Evolutionary conservation across 2,113 vertebrate genomes (phyloP).

Genomic region (Tylochromis polylepis): DNA sequence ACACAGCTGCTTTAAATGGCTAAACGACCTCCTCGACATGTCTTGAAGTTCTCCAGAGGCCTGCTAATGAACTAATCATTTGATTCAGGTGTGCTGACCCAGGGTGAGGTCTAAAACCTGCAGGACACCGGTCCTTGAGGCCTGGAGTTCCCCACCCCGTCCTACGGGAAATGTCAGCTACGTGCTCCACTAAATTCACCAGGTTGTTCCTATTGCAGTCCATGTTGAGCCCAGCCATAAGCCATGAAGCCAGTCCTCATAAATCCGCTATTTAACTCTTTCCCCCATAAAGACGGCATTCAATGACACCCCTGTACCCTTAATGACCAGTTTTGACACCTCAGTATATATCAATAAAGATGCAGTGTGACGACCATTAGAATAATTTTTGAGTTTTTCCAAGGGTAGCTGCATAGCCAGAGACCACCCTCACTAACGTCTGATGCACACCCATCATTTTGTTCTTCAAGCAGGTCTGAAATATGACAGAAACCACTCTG

Average conservation of each 20-base stretch:
- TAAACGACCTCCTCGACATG: too few relatives aligned
- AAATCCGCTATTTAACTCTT: background rate
- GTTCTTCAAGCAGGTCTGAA: background rate
- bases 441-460: background rate
- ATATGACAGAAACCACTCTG: background rate
- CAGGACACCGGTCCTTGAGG: too few relatives aligned
- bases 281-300: background rate
- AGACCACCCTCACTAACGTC: background rate
- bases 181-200: background rate
- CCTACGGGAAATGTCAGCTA: background rate
- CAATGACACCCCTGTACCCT: background rate
- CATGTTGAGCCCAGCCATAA: background rate
- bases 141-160: too few relatives aligned
- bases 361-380: accelerated
- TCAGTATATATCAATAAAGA: background rate
- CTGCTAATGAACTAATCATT: too few relatives aligned
- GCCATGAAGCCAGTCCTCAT: accelerated
- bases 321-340: accelerated
- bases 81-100: too few relatives aligned
- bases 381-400: background rate
- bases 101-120: too few relatives aligned
- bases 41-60: too few relatives aligned
- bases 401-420: background rate
- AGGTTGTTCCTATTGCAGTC: background rate
- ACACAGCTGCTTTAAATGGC: too few relatives aligned